Conservation (phyloP, 2,888 invertebrate species). For the Masnerella sp. region DNA sequence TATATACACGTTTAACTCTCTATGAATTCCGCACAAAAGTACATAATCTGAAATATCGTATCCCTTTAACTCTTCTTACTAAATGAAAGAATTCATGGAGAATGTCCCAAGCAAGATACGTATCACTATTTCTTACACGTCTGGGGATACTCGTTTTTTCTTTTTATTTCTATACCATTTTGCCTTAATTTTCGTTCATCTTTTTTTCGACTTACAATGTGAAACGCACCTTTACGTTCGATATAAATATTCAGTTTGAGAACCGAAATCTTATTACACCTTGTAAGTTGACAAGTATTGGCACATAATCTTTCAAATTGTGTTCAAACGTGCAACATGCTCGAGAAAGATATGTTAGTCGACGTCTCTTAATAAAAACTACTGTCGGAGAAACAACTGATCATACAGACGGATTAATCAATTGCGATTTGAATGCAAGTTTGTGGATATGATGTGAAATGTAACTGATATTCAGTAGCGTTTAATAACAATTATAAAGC, state of each 20-base stretch:
- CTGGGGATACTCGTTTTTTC: conserved; percentile 65
- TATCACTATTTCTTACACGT: conserved; percentile 66
- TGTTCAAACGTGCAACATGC: too few species aligned
- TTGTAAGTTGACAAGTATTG: too few species aligned
- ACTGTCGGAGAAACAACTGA: too few species aligned
- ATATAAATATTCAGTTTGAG: conserved; percentile 52
- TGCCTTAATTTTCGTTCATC: conserved; percentile 25
- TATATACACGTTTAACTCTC: conserved; percentile 64
- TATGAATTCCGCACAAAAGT: conserved; percentile 73
- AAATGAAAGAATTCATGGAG: conserved; percentile 70
- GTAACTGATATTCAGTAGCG: too few species aligned
- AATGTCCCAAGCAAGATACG: conserved; percentile 65
- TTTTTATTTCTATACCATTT: conserved; percentile 30
- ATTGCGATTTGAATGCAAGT: too few species aligned
- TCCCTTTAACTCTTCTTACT: conserved; percentile 62
- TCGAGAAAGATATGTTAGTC: too few species aligned
- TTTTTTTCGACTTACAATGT: conserved; percentile 51
- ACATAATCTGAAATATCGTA: conserved; percentile 73
- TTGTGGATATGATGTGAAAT: too few species aligned
- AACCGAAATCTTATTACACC: conserved; percentile 38
- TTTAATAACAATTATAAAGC: too few species aligned
- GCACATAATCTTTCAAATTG: too few species aligned
- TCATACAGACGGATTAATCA: too few species aligned
- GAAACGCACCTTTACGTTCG: conserved; percentile 58
- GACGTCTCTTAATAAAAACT: too few species aligned